Conservation (phyloP, 2,888 invertebrate species). For the Molorchus minor region DNA sequence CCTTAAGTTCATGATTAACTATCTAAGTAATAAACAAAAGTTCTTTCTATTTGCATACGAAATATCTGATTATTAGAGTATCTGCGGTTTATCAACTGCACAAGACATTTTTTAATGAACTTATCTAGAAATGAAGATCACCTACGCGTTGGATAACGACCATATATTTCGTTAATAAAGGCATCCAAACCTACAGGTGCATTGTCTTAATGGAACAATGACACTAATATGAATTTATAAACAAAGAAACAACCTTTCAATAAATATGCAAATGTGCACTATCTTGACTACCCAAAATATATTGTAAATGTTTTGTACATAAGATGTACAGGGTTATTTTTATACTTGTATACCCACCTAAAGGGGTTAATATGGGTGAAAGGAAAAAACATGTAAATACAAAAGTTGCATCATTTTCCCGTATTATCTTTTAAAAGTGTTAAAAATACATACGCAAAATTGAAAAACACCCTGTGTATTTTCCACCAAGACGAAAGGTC, state of each 20-base stretch:
- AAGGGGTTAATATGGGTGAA: no score
- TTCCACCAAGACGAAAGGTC: no score
- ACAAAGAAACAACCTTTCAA: conserved; percentile 32
- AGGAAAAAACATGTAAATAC: no score
- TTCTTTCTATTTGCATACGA: conserved; percentile 9
- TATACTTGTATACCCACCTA: no score
- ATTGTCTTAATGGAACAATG: conserved; percentile 52
- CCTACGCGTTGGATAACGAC: conserved; percentile 11
- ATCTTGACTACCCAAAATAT: conserved; percentile 37
- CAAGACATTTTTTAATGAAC: conserved; percentile 14
- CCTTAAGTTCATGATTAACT: no score
- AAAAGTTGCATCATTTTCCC: no score
- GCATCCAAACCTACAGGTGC: conserved; percentile 43
- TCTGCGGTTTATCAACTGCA: conserved; percentile 11
- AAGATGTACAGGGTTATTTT: no score
- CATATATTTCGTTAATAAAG: conserved; percentile 32
- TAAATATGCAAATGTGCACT: conserved; percentile 35
- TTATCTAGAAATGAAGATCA: conserved; percentile 10
- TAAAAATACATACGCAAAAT: no score
- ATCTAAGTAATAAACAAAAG: background rate
- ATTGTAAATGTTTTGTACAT: no score
- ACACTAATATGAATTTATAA: conserved; percentile 50
- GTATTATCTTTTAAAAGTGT: no score
- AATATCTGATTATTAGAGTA: conserved; percentile 12
- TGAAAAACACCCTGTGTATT: no score